These are phyloP conservation scores for Lithodes maja DNA, from an alignment of 2,888 invertebrate species.

Conservation along the genomic window DNA sequence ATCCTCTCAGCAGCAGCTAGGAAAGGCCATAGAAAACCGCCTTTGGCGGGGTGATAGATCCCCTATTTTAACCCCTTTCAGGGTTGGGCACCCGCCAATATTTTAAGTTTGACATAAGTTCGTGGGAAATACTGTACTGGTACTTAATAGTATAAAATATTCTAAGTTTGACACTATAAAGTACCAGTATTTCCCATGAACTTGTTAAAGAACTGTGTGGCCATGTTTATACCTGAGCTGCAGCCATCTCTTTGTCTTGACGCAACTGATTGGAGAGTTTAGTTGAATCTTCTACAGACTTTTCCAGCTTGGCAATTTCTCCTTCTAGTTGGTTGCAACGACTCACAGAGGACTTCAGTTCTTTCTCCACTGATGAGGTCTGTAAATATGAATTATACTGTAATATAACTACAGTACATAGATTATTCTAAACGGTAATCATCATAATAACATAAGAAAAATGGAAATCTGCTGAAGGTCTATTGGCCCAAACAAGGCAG, in stretches of 20 bases:
- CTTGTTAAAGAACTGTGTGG: conserved; percentile 1
- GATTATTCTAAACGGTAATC: not conserved
- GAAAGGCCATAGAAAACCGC: too few relatives aligned
- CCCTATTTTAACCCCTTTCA: too few relatives aligned
- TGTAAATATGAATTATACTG: not conserved
- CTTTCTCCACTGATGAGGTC: conserved; percentile 29
- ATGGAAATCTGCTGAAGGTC: too few relatives aligned
- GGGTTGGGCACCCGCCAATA: too few relatives aligned
- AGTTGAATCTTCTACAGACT: conserved; percentile 28
- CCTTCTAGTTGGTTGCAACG: conserved; percentile 32
- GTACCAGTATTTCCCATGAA: not conserved
- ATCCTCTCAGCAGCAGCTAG: too few relatives aligned
- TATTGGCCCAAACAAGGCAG: too few relatives aligned
- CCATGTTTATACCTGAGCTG: conserved; percentile 39
- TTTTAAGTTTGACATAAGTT: too few relatives aligned
- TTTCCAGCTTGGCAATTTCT: conserved; percentile 21
- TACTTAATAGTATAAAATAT: too few relatives aligned
- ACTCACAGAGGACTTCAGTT: conserved; percentile 19
- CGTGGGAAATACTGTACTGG: too few relatives aligned
- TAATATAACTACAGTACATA: not conserved
- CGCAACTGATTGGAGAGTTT: conserved; percentile 12
- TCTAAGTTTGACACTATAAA: too few relatives aligned
- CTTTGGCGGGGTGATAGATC: too few relatives aligned
- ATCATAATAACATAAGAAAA: not conserved
- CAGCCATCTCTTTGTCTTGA: conserved; percentile 56